Conservation (phyloP, 2,797 vertebrate genomes). For the Pteropus rufus region DNA sequence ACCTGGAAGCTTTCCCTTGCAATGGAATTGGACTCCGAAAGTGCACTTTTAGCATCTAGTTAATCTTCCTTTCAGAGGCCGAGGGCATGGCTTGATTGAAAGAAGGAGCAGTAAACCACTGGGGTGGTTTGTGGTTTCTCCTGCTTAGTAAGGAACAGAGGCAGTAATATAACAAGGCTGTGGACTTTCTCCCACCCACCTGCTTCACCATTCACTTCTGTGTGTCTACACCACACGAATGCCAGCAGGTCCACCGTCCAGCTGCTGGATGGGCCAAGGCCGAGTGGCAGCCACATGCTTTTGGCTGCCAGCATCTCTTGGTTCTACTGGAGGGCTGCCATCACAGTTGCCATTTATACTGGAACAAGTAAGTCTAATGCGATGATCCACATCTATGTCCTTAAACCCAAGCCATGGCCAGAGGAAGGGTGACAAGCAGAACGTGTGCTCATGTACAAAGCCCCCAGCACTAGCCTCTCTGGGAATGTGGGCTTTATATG, state of each 20-base stretch:
- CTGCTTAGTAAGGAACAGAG: not conserved
- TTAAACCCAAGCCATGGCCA: not conserved
- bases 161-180: not conserved
- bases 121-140: not conserved
- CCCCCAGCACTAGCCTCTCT: not conserved
- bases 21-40: not conserved
- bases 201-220: accelerated
- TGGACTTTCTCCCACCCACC: not conserved
- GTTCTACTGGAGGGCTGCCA: not conserved
- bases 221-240: not conserved
- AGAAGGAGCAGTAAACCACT: not conserved
- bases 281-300: not conserved
- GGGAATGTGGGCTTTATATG: not conserved
- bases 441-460: not conserved
- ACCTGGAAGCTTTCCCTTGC: constrained; percentile 34
- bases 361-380: not conserved
- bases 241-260: accelerated
- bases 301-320: not conserved
- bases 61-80: constrained; percentile 48
- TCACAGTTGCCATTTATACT: not conserved
- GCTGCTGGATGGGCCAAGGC: not conserved
- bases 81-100: constrained; percentile 20
- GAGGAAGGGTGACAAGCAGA: not conserved
- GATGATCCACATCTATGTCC: not conserved
- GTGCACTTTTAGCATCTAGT: constrained; percentile 33